phyloP scores from a whole-genome alignment of 2,888 invertebrate species.

The Xestia rhomboidea region DNA sequence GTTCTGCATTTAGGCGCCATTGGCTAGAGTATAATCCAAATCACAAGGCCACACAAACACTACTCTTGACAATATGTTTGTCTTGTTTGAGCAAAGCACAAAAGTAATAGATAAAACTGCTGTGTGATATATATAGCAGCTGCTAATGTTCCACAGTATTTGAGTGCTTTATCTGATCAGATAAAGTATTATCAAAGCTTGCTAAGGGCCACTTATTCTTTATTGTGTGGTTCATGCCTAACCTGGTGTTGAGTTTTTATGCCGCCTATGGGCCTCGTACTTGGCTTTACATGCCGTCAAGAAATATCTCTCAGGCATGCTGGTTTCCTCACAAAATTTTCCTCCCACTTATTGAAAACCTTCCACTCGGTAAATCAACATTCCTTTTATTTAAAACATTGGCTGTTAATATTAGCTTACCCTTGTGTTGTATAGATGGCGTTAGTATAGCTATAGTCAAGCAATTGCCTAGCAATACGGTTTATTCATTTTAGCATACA shows the following conservation, averaged over 20 bases:
- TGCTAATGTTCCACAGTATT: too few species aligned
- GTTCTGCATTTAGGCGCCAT: slow-evolving; percentile 41
- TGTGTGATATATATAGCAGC: slow-evolving; percentile 19
- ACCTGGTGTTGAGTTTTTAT: too few species aligned
- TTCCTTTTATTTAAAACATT: slow-evolving; percentile 49
- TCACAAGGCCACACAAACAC: slow-evolving; percentile 59
- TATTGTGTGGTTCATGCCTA: too few species aligned
- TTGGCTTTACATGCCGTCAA: too few species aligned
- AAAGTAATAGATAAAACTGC: slow-evolving; percentile 19
- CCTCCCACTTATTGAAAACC: slow-evolving; percentile 14
- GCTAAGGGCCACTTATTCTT: not conserved
- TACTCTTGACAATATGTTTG: slow-evolving; percentile 7
- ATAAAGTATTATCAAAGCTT: not conserved
- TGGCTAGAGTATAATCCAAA: slow-evolving; percentile 60
- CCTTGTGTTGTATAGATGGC: slow-evolving; percentile 49
- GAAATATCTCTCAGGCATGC: too few species aligned
- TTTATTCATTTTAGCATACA: not conserved
- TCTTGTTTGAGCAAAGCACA: slow-evolving; percentile 11
- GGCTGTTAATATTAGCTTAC: slow-evolving; percentile 34
- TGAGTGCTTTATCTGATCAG: slow-evolving; percentile 46
- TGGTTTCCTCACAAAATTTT: not conserved
- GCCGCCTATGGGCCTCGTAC: too few species aligned
- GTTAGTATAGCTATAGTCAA: slow-evolving; percentile 23
- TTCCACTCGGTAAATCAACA: slow-evolving; percentile 10
- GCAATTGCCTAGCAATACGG: not conserved